Conservation (phyloP, 2,888 invertebrate genomes). For the Xanthostigma xanthostigma region DNA sequence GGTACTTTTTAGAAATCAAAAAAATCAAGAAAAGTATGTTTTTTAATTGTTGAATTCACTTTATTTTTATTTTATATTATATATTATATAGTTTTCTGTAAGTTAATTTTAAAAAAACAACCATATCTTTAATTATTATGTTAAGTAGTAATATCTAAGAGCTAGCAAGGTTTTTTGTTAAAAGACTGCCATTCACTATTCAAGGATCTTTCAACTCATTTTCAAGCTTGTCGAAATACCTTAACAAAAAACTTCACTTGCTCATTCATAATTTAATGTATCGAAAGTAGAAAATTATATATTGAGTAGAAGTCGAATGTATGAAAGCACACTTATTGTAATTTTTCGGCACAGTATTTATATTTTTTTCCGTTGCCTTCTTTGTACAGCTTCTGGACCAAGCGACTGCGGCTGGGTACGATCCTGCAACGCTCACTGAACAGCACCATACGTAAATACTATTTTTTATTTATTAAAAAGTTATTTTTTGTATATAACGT, state of each 20-base stretch:
- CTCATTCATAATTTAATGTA: conserved; percentile 16
- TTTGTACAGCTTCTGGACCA: conserved; percentile 57
- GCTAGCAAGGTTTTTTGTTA: too few relatives aligned
- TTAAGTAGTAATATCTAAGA: too few relatives aligned
- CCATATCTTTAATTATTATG: too few relatives aligned
- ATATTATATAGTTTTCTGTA: conserved; percentile 9
- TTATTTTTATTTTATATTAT: conserved; percentile 16
- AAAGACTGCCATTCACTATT: too few relatives aligned
- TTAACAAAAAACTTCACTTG: conserved; percentile 4
- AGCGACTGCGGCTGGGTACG: conserved; percentile 38
- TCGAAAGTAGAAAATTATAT: conserved; percentile 10
- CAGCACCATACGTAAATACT: conserved; percentile 46
- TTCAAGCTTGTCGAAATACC: too few relatives aligned
- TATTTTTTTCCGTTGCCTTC: conserved; percentile 35
- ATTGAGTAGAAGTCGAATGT: conserved; percentile 23
- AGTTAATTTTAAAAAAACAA: too few relatives aligned
- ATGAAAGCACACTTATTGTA: conserved; percentile 12
- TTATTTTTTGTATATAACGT: too few relatives aligned
- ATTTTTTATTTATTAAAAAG: conserved; percentile 21
- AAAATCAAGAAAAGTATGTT: too few relatives aligned
- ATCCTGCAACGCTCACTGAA: conserved; percentile 36
- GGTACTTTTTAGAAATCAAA: too few relatives aligned
- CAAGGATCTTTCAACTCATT: too few relatives aligned
- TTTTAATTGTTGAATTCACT: conserved; percentile 1
- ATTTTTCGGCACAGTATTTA: conserved; percentile 19